Evolutionary conservation across 1,140 invertebrate genomes (phyloP), one percentile per base, ranked within the genome.

Genomic region (Eulimnadia texana): DNA sequence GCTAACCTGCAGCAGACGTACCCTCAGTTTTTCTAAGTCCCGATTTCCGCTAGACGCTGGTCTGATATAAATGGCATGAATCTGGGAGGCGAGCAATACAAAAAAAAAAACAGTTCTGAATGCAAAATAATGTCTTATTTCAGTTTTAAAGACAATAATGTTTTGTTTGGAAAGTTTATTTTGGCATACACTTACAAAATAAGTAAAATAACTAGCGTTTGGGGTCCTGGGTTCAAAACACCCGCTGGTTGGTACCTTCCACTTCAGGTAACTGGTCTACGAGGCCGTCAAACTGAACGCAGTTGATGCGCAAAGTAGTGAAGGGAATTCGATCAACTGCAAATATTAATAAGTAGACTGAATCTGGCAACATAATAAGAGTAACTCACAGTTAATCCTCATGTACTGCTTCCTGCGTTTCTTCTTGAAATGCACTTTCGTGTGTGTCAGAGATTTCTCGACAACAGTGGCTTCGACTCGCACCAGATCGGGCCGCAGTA

Each of bases 401-500:
- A 79, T 82, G 67, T 77, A 88, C 64, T 88, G 84, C 74, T 90
- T 87, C 71, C 87, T 82, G 65, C 78, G 77, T 66, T 78, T 84
- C 70, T 86, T 83, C 22, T 78, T 78, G 69, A 90, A 90, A 67
- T 82, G 77, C 55, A 84, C 84, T 70, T 85, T 87, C 0, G 84
- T 89, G 66, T 90, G 82, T 1, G 88, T 89, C 1, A 94, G 73
- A 0, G 86, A 89, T 72, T 95, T 94, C 65, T 93, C 90, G 53
- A 96, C 84, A 3, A 96, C 81, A 29, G 89, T 93, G 0, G 86
- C 91, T 64, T 87, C 82, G 0, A 96, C 78, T 54, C 77, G 74
- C 0, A 90, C 86, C 28, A 89, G 70, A 54, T 84, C 84, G 25
- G 77, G 76, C 69, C 87, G 83, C 9, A 95, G 72, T 16, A 94